A percentile compares a stretch with the other conserved stretches of the same genome.
These are phyloP conservation scores for Onychomys leucogaster DNA, from an alignment of 2,797 vertebrate genomes.

Conservation along the genomic window DNA sequence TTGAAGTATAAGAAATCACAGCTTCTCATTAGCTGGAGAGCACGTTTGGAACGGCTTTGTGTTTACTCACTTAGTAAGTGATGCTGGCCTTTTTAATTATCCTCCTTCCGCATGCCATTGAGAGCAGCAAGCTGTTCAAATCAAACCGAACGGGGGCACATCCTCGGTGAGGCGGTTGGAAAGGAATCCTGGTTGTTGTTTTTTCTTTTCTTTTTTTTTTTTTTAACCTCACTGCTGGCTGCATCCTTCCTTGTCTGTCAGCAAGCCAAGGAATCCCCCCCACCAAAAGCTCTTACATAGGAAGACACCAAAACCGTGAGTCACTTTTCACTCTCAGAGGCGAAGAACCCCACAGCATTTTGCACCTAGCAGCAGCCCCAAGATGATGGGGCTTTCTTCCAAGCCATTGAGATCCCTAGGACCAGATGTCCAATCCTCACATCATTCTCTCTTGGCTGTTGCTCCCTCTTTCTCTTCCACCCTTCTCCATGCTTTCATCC, in stretches of 20 bases:
- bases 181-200: constrained; percentile 73
- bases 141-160: constrained; percentile 78
- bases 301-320: constrained; percentile 87
- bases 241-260: constrained; percentile 88
- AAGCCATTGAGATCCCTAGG: constrained; percentile 82
- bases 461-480: constrained; percentile 87
- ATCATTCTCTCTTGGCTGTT: constrained; percentile 87
- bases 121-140: constrained; percentile 86
- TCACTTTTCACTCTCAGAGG: constrained; percentile 85
- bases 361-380: constrained; percentile 67
- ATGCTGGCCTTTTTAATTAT: constrained; percentile 89
- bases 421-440: constrained; percentile 78
- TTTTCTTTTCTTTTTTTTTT: background rate
- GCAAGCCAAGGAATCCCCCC: constrained; percentile 90
- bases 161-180: constrained; percentile 87
- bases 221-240: constrained; percentile 86
- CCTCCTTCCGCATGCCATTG: constrained; percentile 88
- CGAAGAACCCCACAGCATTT: constrained; percentile 78
- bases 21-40: constrained; percentile 89
- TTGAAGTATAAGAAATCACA: constrained; percentile 90
- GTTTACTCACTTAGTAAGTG: constrained; percentile 90
- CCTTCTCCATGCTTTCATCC: constrained; percentile 85
- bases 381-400: constrained; percentile 84
- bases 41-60: constrained; percentile 88
- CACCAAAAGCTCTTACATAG: constrained; percentile 88